Evolutionary conservation across 2,797 vertebrate species (phyloP).

Genomic region (Lithobates pipiens): DNA sequence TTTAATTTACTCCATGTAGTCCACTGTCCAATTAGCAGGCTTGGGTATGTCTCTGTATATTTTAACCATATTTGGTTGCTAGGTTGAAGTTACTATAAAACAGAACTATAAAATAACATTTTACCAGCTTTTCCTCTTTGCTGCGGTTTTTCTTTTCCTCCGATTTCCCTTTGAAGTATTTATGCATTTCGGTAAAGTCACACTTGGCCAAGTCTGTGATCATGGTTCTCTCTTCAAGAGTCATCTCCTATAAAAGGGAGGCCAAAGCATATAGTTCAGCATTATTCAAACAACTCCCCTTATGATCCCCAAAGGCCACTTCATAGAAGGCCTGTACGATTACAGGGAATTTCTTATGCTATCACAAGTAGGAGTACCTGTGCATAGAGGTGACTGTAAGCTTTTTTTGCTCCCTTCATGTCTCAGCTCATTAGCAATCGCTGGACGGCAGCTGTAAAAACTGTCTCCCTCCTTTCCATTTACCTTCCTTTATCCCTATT

Average conservation of each 20-base stretch:
- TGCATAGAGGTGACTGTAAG: too few relatives aligned
- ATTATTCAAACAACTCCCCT: background rate
- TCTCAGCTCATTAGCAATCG: too few relatives aligned
- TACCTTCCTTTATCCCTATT: too few relatives aligned
- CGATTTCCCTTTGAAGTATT: conserved; percentile 77
- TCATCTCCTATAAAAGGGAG: conserved; percentile 76
- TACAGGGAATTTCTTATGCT: too few relatives aligned
- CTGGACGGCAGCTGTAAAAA: too few relatives aligned
- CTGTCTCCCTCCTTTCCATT: too few relatives aligned
- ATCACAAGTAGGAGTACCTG: too few relatives aligned
- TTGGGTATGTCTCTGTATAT: too few relatives aligned
- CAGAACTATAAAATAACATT: background rate
- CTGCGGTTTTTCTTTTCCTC: conserved; percentile 76
- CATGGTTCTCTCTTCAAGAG: conserved; percentile 71
- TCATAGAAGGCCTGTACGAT: background rate
- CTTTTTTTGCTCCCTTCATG: too few relatives aligned
- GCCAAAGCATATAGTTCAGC: background rate
- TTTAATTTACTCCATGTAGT: too few relatives aligned
- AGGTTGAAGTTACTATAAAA: too few relatives aligned
- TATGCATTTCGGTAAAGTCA: conserved; percentile 77
- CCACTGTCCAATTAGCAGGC: too few relatives aligned
- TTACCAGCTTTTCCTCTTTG: conserved; percentile 82
- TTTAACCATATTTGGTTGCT: background rate
- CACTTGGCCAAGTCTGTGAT: conserved; percentile 79
- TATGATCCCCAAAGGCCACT: background rate